Evolutionary conservation across 2,888 invertebrate species (phyloP).

Genomic region (Plusia festucae): DNA sequence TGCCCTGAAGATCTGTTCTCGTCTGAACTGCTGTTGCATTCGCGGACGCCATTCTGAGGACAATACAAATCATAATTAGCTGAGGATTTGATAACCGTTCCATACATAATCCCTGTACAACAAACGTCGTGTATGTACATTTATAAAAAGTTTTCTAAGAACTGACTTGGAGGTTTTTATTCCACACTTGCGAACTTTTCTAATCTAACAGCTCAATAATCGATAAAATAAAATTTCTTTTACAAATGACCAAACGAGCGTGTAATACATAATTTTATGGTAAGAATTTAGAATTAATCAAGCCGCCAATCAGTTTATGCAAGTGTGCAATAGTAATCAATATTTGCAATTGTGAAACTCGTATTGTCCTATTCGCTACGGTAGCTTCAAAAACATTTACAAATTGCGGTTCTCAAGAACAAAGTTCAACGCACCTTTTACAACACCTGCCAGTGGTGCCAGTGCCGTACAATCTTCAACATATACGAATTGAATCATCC

Average conservation of each 20-base stretch:
- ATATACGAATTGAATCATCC: slow-evolving; percentile 44
- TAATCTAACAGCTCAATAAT: background rate
- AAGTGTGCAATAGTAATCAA: slow-evolving; percentile 1
- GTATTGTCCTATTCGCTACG: background rate
- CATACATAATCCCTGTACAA: no score
- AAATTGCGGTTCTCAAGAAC: background rate
- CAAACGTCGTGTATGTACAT: no score
- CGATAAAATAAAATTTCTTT: background rate
- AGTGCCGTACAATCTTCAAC: slow-evolving; percentile 11
- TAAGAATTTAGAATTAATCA: background rate
- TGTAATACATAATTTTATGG: slow-evolving; percentile 1
- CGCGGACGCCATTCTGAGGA: slow-evolving; percentile 90
- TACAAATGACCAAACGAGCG: background rate
- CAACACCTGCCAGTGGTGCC: background rate
- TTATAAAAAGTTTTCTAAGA: no score
- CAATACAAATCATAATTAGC: slow-evolving; percentile 36
- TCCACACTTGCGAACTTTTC: no score
- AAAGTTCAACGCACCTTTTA: slow-evolving; percentile 6
- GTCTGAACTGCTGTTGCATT: slow-evolving; percentile 95
- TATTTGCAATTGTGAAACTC: slow-evolving; percentile 5
- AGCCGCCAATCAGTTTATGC: slow-evolving; percentile 41
- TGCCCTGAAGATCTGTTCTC: slow-evolving; percentile 97
- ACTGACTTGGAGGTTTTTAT: no score
- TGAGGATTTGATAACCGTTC: no score
- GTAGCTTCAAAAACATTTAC: slow-evolving; percentile 4